Percentiles rank a stretch among this genome's conserved stretches.
phyloP scores from a whole-genome alignment of 2,113 vertebrate species.

The Pampusana beccarii region DNA sequence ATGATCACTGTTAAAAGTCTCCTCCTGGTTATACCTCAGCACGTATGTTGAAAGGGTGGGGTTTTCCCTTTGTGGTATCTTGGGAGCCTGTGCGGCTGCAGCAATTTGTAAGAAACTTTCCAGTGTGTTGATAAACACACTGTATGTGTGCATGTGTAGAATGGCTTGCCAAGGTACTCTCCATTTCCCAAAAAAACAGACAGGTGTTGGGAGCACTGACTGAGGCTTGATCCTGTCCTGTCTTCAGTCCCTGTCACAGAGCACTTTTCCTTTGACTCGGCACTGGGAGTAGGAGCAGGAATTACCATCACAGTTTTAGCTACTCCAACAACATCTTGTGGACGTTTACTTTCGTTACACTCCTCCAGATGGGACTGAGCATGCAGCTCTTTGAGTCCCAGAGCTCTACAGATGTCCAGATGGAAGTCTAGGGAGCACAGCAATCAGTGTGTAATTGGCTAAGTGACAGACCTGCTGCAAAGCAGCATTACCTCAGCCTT shows the following conservation, averaged over 20 bases:
- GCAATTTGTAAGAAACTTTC: neutral
- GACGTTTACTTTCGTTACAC: conserved; percentile 37
- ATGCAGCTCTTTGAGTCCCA: conserved; percentile 44
- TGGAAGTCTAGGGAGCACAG: conserved; percentile 34
- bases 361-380: conserved; percentile 52
- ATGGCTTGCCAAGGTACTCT: neutral
- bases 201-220: neutral
- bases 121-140: neutral
- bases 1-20: neutral
- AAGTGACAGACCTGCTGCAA: conserved; percentile 63
- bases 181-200: neutral
- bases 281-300: neutral
- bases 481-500: conserved; percentile 57
- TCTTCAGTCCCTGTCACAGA: neutral
- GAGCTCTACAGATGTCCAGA: conserved; percentile 58
- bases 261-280: neutral
- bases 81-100: neutral
- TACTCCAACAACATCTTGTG: conserved; percentile 45
- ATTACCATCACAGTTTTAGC: conserved; percentile 19
- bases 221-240: neutral
- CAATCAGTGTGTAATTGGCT: conserved; percentile 62
- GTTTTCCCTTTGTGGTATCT: neutral
- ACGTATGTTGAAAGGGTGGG: neutral
- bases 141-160: neutral
- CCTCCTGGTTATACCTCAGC: neutral